Evolutionary conservation across 2,888 invertebrate genomes (phyloP), one percentile per base, ranked within the genome.

Genomic region (Parnassius smintheus): DNA sequence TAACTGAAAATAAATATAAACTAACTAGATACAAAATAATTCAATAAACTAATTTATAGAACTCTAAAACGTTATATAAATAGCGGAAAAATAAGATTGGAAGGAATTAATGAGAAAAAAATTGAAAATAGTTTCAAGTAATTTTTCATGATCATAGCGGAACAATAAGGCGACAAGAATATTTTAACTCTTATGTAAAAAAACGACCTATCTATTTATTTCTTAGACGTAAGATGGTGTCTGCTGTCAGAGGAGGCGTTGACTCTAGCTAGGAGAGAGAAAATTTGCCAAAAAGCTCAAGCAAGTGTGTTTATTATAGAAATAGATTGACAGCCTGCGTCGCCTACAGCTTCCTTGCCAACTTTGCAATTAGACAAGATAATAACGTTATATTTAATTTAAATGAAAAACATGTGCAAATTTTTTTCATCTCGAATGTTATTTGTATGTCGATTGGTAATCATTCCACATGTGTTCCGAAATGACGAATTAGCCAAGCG

Each of bases 281-380:
- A 73, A 74, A 80, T 86, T 85, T 88, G 91, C 88, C 91, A 91
- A 88, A 85, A 86, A 80, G 75, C 77, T 75, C 44, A 50, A 56
- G 51, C 67, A 76, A 65, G 66, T 71, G 75, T 78, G 80, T 84
- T 74, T 85, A 85, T 82, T 86, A 86, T 86, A 85, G 86, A 80
- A 83, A 78, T 75, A 73, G 83, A 82, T 77, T 86, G 90, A 88
- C 90, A 88, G 83, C 78, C 77, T 82, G 77, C 72, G 83, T 80
- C 80, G 78, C 77, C 77, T 80, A 72, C 76, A 68, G 81, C 83
- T 84, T 85, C 85, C 85, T 83, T 91, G 91, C 91, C 91, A 91
- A 91, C 81, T 88, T 90, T 85, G 85, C 85, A 87, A 89, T 91
- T 88, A 87, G 81, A 85, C 79, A 80, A 80, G 83, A 83, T 80